Evolutionary conservation across 2,113 vertebrate species (phyloP), one percentile per base, ranked within the genome.

Genomic region (Motacilla tschutschensis): DNA sequence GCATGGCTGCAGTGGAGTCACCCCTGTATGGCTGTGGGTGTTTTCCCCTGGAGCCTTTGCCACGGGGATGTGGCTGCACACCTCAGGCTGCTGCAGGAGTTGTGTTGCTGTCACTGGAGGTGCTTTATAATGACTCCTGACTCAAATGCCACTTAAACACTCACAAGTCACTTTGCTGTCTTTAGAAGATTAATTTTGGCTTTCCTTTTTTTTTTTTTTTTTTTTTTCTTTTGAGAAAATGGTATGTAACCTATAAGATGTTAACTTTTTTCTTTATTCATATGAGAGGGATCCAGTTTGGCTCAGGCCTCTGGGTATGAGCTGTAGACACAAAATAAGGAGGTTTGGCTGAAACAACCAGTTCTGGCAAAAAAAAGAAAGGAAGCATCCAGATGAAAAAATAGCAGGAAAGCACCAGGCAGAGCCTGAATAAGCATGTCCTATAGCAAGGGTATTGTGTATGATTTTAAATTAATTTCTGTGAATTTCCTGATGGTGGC

Each of bases 181-280:
- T 54, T 55, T 29, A 41, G 13, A 59, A 33, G 21, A 57, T 16
- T 46, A 5, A 0, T 13, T 71, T 74, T 40, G 21, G 8, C 11
- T 38, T 47, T 66, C 28, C 4, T 19, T 28, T 22, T 35, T 55
- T 8, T 1, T 9, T 59, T 48, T 48, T 17, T 28, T 48, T 38
- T 13, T 22, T 35, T 55, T 8, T 1, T 13, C 48, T 63, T 35
- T 67, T 33, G 4, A 47, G 33, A 53, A 85, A 63, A 35, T 48
- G 0, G 5, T n/a, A 5, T 5, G 6, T 36, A 57, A 16, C 7
- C 5, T 62, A 1, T 46, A 40, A 80, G 29, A 65, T 48, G 11
- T 1, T 65, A 10, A 20, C 5, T 24, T 48, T 51, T 60, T 36
- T 40, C 21, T 50, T 41, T 38, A 16, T 43, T 72, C 14, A 0